phyloP scores from a whole-genome alignment of 1,140 invertebrate species.

The Dolichoris vasculosae region DNA sequence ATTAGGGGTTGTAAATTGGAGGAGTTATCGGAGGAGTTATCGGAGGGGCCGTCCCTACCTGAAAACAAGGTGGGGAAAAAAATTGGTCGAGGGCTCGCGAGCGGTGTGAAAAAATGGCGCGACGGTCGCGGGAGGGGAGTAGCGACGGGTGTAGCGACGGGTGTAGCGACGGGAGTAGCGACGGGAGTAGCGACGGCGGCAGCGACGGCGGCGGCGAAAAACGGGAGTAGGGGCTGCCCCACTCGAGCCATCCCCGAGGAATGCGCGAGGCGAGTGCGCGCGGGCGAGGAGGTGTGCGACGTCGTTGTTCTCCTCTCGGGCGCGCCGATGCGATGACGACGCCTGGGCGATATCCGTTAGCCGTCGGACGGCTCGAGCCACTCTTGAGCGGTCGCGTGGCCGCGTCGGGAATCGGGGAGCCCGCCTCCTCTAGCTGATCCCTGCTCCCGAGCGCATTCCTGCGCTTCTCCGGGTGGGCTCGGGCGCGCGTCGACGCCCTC shows the following conservation, averaged over 20 bases:
- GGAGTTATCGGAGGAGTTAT: too few species aligned
- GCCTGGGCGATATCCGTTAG: constrained; percentile 29
- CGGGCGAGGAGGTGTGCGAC: background rate
- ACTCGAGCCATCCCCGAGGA: too few species aligned
- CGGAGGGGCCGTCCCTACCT: too few species aligned
- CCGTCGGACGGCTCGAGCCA: constrained; percentile 9
- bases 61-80: background rate
- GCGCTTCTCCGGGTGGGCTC: background rate
- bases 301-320: background rate
- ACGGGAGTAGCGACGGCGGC: too few species aligned
- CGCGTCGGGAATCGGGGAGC: background rate
- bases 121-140: too few species aligned
- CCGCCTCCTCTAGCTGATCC: background rate
- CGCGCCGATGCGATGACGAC: constrained; percentile 3
- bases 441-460: background rate
- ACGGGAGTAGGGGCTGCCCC: too few species aligned
- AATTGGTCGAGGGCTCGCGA: background rate
- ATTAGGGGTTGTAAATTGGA: too few species aligned
- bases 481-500: background rate
- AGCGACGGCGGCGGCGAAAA: too few species aligned
- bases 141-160: too few species aligned
- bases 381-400: background rate
- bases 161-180: too few species aligned
- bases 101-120: too few species aligned
- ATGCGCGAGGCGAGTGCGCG: background rate